These are phyloP conservation scores for Artibeus lituratus DNA, from an alignment of 2,797 vertebrate genomes.

Conservation along the genomic window DNA sequence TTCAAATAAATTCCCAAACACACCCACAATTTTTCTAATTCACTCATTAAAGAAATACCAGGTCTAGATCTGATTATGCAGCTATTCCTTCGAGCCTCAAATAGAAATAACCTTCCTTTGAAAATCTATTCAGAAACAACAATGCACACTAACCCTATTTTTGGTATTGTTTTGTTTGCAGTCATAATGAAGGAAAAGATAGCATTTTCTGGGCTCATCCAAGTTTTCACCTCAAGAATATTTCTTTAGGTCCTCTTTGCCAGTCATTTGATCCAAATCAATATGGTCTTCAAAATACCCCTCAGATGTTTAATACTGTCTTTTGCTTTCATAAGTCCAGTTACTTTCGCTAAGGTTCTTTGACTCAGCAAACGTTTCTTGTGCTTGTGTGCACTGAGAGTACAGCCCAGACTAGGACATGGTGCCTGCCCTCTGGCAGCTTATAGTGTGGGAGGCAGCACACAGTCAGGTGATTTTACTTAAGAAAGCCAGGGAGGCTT, in stretches of 20 bases:
- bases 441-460: background rate
- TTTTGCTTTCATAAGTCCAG: background rate
- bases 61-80: background rate
- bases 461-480: background rate
- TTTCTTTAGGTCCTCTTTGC: background rate
- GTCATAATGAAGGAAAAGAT: background rate
- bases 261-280: background rate
- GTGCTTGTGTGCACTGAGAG: background rate
- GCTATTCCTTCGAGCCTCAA: background rate
- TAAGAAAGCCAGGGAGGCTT: background rate
- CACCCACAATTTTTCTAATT: background rate
- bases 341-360: background rate
- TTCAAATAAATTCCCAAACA: background rate
- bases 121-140: background rate
- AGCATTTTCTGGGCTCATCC: background rate
- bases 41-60: background rate
- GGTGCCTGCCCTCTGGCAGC: background rate
- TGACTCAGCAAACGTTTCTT: background rate
- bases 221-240: background rate
- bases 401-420: background rate
- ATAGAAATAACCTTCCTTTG: background rate
- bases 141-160: background rate
- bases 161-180: background rate
- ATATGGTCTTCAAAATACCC: background rate
- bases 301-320: background rate